Percentiles rank a stretch among this genome's conserved stretches.
These are phyloP conservation scores for Eudasyphora cyanicolor DNA, from an alignment of 2,888 invertebrate genomes.

Conservation along the genomic window DNA sequence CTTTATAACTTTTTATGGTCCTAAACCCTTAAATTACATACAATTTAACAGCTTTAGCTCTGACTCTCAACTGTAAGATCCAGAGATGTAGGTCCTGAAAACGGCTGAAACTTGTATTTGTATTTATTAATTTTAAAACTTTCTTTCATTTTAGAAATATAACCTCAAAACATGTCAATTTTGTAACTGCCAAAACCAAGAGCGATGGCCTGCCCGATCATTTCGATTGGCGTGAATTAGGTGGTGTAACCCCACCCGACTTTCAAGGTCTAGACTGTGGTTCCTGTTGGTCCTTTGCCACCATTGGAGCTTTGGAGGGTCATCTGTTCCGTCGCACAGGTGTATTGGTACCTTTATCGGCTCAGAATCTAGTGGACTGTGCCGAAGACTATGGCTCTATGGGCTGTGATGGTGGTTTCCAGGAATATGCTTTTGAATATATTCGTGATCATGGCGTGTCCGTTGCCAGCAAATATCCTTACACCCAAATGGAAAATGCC, in stretches of 20 bases:
- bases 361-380: slow-evolving; percentile 79
- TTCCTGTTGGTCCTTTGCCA: slow-evolving; percentile 77
- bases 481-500: slow-evolving; percentile 73
- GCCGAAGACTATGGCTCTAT: slow-evolving; percentile 75
- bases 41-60: too few relatives aligned
- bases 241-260: slow-evolving; percentile 77
- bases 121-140: background rate
- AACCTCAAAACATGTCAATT: slow-evolving; percentile 73
- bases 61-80: too few relatives aligned
- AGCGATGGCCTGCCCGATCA: slow-evolving; percentile 72
- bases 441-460: slow-evolving; percentile 77
- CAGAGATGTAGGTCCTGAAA: too few relatives aligned
- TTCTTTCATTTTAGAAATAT: slow-evolving; percentile 68
- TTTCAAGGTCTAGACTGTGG: slow-evolving; percentile 76
- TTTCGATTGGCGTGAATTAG: slow-evolving; percentile 78
- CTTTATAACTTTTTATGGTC: too few relatives aligned
- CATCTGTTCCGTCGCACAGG: slow-evolving; percentile 77
- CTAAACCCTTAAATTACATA: too few relatives aligned
- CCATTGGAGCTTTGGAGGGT: slow-evolving; percentile 76
- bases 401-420: slow-evolving; percentile 79
- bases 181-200: slow-evolving; percentile 69
- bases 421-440: slow-evolving; percentile 78
- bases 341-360: slow-evolving; percentile 76
- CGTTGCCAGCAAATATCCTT: slow-evolving; percentile 76
- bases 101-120: too few relatives aligned